Evolutionary conservation across 2,888 invertebrate species (phyloP), one percentile per base, ranked within the genome.

Genomic region (Argyresthia albistria): DNA sequence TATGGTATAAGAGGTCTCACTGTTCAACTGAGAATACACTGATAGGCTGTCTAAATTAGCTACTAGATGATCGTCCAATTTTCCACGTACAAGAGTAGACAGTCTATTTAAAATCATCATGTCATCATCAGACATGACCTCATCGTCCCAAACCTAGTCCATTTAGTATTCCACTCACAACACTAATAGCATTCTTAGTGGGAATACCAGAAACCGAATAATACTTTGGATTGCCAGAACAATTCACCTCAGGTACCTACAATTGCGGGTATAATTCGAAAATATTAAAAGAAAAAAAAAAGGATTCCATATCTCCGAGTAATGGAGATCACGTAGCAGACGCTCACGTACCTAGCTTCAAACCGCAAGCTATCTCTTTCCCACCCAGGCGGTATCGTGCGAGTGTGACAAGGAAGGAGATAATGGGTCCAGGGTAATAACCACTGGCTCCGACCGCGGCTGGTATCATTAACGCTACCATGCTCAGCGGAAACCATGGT

Each of bases 301-400:
- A 77, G 75, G 43, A 52, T 39, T 11, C 8, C 51, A 52, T 53
- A 55, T 55, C 42, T 45, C 69, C 66, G 63, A 65, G 76, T 86
- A 84, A 87, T 87, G 81, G 86, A 78, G 80, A 86, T 83, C 86
- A 86, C 86, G 86, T 82, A 81, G 70, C 64, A 51, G 55, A 58
- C 54, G 60, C 64, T 68, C 68, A 66, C 74, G 76, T 76, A 69
- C 75, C 76, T 80, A 72, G 66, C 60, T 52, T 39, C 43, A 37
- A 51, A 55, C 55, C 55, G 53, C 53, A 63, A 11, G 15, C 36
- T 68, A 67, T 81, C 80, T 73, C 77, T 63, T 74, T 83, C 76
- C 76, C 76, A 76, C 80, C 75, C 70, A 69, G 65, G 62, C 55
- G 60, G 59, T 56, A 58, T 60, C 58, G 59, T 57, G 53, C 56